These are phyloP conservation scores for Momotus momota DNA, from an alignment of 2,797 vertebrate genomes.

Conservation along the genomic window DNA sequence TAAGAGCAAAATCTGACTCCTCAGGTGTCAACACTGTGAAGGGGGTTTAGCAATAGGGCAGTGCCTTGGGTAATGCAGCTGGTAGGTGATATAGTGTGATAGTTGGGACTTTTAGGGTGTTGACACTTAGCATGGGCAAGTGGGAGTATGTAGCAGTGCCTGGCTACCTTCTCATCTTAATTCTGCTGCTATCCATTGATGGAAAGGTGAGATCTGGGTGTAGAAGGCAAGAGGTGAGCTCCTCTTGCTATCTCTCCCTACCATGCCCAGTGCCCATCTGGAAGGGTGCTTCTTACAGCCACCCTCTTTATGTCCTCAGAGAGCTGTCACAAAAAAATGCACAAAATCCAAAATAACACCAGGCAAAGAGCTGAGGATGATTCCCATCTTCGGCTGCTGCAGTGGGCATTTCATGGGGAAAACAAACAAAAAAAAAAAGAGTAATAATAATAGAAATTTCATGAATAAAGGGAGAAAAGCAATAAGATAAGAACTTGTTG, in stretches of 20 bases:
- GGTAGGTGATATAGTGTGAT: neutral
- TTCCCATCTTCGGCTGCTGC: neutral
- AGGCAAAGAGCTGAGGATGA: neutral
- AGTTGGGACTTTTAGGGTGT: neutral
- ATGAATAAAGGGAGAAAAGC: neutral
- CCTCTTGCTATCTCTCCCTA: rapidly evolving
- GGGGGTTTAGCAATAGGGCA: neutral
- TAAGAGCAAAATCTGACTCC: neutral
- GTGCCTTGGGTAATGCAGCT: neutral
- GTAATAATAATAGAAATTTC: neutral
- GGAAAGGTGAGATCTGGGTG: neutral
- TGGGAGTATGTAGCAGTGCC: neutral
- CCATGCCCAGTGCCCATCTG: rapidly evolving
- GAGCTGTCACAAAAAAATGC: neutral
- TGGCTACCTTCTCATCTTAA: neutral
- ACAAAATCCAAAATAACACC: neutral
- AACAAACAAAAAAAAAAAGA: neutral
- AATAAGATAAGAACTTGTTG: neutral
- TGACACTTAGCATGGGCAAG: rapidly evolving
- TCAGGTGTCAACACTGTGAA: neutral
- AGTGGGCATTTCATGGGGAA: neutral
- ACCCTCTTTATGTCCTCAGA: neutral
- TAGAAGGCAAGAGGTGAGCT: neutral
- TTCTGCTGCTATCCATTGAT: neutral
- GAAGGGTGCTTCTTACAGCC: neutral